phyloP scores from a whole-genome alignment of 2,888 invertebrate genomes.

The Hyposoter dolosus region DNA sequence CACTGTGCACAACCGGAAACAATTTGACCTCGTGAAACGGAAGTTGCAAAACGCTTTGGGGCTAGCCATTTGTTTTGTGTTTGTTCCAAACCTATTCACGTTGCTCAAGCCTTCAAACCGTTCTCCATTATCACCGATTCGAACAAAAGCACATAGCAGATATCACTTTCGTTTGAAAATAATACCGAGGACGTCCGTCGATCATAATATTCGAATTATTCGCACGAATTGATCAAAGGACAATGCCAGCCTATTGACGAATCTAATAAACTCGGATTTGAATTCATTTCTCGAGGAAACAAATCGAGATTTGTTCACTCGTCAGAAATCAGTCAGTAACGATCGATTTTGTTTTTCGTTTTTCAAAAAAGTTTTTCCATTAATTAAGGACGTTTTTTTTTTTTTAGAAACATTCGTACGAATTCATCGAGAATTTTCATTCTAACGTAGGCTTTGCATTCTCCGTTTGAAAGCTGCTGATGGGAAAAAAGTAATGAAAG shows the following conservation, averaged over 20 bases:
- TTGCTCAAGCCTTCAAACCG: neutral
- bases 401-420: neutral
- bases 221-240: neutral
- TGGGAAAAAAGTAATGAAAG: neutral
- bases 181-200: neutral
- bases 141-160: neutral
- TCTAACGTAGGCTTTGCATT: neutral
- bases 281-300: neutral
- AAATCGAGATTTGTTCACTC: neutral
- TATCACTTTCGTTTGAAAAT: constrained; percentile 6
- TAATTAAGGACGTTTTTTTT: neutral
- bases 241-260: neutral
- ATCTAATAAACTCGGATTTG: neutral
- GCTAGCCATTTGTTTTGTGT: constrained; percentile 14
- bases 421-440: neutral
- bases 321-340: neutral
- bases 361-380: neutral
- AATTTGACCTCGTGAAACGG: constrained; percentile 29
- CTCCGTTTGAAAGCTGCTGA: neutral
- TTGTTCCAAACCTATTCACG: constrained; percentile 1
- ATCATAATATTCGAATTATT: neutral
- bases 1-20: constrained; percentile 28
- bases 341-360: neutral
- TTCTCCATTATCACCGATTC: neutral
- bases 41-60: constrained; percentile 33